Conservation (phyloP, 2,888 invertebrate genomes). For the Cantharis nigra region DNA sequence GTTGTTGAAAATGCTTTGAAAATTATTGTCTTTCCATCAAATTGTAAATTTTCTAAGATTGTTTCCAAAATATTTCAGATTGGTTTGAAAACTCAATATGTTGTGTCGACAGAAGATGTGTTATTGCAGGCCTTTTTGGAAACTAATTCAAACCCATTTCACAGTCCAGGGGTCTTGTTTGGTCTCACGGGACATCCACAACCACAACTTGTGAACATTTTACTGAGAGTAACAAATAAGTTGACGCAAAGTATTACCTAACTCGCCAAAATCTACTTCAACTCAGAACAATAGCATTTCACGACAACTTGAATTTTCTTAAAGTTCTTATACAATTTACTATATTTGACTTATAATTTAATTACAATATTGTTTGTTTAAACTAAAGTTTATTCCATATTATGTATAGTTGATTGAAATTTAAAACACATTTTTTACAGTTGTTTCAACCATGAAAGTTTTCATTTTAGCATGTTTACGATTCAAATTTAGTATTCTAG, state of each 20-base stretch:
- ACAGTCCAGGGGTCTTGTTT: slow-evolving; percentile 39
- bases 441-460: background rate
- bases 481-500: background rate
- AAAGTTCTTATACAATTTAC: background rate
- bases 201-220: slow-evolving; percentile 18
- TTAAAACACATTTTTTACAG: background rate
- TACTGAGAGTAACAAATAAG: slow-evolving; percentile 17
- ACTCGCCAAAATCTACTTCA: slow-evolving; percentile 2
- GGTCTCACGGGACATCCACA: slow-evolving; percentile 33
- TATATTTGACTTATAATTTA: background rate
- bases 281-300: background rate
- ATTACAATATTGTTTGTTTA: background rate
- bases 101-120: slow-evolving; percentile 15
- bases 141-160: slow-evolving; percentile 46
- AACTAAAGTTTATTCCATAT: background rate
- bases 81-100: slow-evolving; percentile 20
- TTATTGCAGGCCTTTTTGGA: slow-evolving; percentile 29
- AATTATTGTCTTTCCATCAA: slow-evolving; percentile 23
- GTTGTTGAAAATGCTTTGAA: slow-evolving; percentile 10
- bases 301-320: background rate
- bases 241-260: slow-evolving; percentile 9
- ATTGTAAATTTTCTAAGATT: slow-evolving; percentile 20
- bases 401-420: background rate
- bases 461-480: background rate
- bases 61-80: slow-evolving; percentile 15